These are phyloP conservation scores for Heterotis niloticus DNA, from an alignment of 2,113 vertebrate genomes.

Conservation along the genomic window DNA sequence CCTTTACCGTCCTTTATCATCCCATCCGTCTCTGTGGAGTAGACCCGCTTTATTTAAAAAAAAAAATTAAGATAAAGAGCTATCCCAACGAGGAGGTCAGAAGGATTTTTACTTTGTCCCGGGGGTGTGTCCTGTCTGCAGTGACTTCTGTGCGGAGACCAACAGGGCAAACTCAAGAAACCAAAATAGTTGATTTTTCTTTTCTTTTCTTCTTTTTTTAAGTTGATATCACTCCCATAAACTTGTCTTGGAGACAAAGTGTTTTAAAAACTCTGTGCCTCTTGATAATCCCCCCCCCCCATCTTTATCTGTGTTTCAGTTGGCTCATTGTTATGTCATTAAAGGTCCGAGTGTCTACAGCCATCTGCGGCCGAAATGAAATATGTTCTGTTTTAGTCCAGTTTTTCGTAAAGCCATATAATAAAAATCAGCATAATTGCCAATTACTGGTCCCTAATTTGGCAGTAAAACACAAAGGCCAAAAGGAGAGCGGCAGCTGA, in stretches of 20 bases:
- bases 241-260: background rate
- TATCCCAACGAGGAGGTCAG: background rate
- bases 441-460: conserved; percentile 49
- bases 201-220: background rate
- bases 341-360: conserved; percentile 38
- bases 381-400: conserved; percentile 45
- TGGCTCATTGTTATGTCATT: conserved; percentile 34
- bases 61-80: background rate
- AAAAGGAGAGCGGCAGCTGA: conserved; percentile 49
- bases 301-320: conserved; percentile 25
- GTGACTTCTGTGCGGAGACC: too few relatives aligned
- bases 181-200: background rate
- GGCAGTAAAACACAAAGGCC: conserved; percentile 49
- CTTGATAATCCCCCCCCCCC: conserved; percentile 12
- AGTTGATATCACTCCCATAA: background rate
- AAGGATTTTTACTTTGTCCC: background rate
- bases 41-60: background rate
- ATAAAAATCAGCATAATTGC: conserved; percentile 52
- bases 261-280: background rate
- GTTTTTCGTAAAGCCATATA: conserved; percentile 42
- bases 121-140: background rate
- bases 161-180: background rate
- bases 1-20: conserved; percentile 10
- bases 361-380: conserved; percentile 48
- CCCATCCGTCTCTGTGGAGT: too few relatives aligned